phyloP scores from a whole-genome alignment of 2,797 vertebrate species.

The Leptodactylus fallax region DNA sequence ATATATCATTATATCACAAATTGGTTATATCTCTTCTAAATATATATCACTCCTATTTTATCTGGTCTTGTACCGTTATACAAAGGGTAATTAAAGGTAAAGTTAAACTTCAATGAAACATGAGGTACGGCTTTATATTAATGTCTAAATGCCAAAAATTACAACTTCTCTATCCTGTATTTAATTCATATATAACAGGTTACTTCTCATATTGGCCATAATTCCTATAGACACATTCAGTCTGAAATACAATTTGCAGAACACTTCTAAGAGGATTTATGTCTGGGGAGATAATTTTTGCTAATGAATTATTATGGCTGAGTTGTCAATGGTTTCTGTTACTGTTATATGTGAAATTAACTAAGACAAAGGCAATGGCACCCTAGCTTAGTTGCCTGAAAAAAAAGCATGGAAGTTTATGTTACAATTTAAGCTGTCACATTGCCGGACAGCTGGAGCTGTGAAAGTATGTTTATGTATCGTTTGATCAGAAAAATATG shows the following conservation, averaged over 20 bases:
- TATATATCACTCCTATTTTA: no score
- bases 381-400: not conserved
- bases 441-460: constrained; percentile 18
- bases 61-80: no score
- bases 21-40: no score
- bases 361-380: not conserved
- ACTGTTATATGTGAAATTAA: not conserved
- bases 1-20: no score
- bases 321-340: not conserved
- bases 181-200: not conserved
- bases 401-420: constrained; percentile 24
- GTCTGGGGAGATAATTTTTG: not conserved
- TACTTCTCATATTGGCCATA: not conserved
- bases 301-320: constrained; percentile 10
- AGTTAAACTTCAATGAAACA: not conserved
- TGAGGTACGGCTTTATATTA: not conserved
- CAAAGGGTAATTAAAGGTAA: no score
- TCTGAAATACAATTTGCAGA: not conserved
- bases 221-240: not conserved
- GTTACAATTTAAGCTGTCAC: not conserved
- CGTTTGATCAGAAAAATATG: constrained; percentile 18
- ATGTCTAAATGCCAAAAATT: not conserved
- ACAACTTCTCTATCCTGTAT: not conserved
- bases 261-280: not conserved
- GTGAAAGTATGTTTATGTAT: constrained; percentile 7